phyloP scores from a whole-genome alignment of 2,888 invertebrate genomes.

The Protodeltote pygarga region DNA sequence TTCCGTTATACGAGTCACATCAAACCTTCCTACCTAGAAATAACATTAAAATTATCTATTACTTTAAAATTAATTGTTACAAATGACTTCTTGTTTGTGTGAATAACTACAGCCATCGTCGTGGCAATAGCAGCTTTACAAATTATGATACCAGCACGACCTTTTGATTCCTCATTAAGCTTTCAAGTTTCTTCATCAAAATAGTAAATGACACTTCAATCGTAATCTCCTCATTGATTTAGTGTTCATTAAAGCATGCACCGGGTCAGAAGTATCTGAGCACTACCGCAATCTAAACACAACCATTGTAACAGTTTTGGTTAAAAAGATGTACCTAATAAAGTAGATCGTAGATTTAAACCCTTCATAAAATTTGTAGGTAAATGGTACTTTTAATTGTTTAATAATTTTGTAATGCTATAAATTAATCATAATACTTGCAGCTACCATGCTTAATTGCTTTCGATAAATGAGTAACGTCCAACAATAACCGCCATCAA shows the following conservation, averaged over 20 bases:
- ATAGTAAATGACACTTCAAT: constrained; percentile 27
- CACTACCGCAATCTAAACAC: no score
- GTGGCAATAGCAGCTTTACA: constrained; percentile 32
- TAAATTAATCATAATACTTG: no score
- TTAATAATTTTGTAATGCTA: no score
- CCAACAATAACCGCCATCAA: constrained; percentile 39
- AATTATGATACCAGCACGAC: constrained; percentile 16
- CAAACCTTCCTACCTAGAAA: constrained; percentile 60
- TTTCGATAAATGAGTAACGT: constrained; percentile 44
- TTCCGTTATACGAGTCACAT: constrained; percentile 66
- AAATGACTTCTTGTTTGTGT: constrained; percentile 38
- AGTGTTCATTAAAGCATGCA: no score
- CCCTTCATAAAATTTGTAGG: no score
- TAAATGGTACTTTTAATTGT: no score
- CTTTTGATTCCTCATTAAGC: constrained; percentile 17
- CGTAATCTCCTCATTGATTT: no score
- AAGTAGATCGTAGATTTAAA: no score
- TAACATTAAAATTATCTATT: constrained; percentile 65
- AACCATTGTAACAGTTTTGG: no score
- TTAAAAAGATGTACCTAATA: no score
- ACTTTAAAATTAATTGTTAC: constrained; percentile 57
- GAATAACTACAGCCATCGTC: constrained; percentile 39
- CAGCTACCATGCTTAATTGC: constrained; percentile 45
- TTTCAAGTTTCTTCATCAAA: constrained; percentile 7
- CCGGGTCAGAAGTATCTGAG: no score